Base-by-base conservation (phyloP, 2,113 vertebrate genomes). In the Fregata magnificens region DNA sequence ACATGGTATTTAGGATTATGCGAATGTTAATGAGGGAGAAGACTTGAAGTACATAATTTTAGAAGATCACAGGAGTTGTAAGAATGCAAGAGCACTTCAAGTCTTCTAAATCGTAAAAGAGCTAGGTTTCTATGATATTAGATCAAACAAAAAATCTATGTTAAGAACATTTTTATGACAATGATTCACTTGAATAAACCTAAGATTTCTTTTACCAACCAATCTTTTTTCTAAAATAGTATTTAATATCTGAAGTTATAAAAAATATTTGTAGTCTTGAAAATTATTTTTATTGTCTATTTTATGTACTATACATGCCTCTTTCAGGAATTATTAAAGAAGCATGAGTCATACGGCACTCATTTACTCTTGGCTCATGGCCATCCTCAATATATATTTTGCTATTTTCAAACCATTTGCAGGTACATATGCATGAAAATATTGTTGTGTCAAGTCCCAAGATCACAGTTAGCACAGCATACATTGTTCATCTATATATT, bases 211-310 rank as follows among this genome's bases (percentile, higher is more conserved):
- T 97, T 95, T 94, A 95, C 77, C 87, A 81, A 97, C 90, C 21
- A 19, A 88, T 82, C 90, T 86, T 97, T 97, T 96, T 97, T 95
- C 97, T 94, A 97, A 98, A 98, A 98, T 97, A 98, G 92, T 94
- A 95, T 98, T 97, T 96, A 77, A 95, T 95, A 97, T 98, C 96
- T 96, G 97, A 98, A 98, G 97, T 97, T 98, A 98, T 98, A 97
- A 98, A 98, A 98, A 98, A 98, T 98, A 98, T 97, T 97, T 98
- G 96, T 98, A 96, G 95, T 97, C 96, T 97, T 92, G 97, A 98
- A 98, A 98, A 98, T 97, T 97, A 96, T 95, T 96, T 98, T 98
- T 97, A 96, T 97, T 97, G 94, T 97, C 95, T 96, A 96, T 89
- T 98, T 97, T 97, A 97, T 86, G 95, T 96, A 95, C 94, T 97